A percentile compares a stretch with the other conserved stretches of the same genome.
Conservation (phyloP, 2,113 vertebrate genomes). For the Rhynchomys soricoides region DNA sequence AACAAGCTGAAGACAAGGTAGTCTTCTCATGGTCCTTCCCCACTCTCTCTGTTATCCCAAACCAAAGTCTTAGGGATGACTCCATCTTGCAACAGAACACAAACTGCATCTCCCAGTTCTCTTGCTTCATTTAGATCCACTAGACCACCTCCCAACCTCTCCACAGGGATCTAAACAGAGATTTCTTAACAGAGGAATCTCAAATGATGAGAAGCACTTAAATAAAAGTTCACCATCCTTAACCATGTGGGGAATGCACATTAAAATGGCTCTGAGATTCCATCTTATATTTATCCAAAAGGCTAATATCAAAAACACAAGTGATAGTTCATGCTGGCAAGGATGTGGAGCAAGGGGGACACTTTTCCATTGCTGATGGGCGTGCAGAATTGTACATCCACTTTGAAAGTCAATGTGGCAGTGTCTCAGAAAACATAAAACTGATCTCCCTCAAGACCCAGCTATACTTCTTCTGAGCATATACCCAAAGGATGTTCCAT, state of each 20-base stretch:
- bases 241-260: background rate
- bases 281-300: background rate
- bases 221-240: background rate
- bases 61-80: too few relatives aligned
- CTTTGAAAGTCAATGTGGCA: background rate
- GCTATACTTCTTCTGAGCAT: background rate
- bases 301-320: background rate
- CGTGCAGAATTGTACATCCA: background rate
- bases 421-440: background rate
- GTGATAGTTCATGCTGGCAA: background rate
- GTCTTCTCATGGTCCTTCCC: too few relatives aligned
- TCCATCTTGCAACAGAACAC: too few relatives aligned
- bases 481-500: background rate
- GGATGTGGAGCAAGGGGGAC: background rate
- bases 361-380: background rate
- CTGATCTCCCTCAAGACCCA: background rate
- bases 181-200: too few relatives aligned
- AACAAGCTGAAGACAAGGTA: too few relatives aligned
- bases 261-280: background rate
- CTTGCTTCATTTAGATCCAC: too few relatives aligned
- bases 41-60: too few relatives aligned
- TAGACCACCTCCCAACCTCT: too few relatives aligned
- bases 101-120: too few relatives aligned
- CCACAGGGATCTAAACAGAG: too few relatives aligned
- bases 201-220: too few relatives aligned